Evolutionary conservation across 2,113 vertebrate species (phyloP), one percentile per base, ranked within the genome.

Genomic region (Hippocampus comes): DNA sequence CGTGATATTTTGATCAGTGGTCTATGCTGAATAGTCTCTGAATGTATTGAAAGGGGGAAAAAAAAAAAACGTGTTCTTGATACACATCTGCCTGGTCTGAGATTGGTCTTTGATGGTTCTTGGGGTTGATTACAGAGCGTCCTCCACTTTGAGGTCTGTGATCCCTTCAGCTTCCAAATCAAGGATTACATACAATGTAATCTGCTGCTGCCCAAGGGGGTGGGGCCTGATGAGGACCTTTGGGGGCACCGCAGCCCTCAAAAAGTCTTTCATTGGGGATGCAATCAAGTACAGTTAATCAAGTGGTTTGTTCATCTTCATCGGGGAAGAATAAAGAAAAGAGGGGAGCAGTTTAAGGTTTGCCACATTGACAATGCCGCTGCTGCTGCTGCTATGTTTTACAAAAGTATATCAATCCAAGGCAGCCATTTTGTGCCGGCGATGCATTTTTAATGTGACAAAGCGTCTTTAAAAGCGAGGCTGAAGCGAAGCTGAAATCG

Each of bases 391-490:
- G 73, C 84, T 75, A 81, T 70, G 83, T 81, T 74, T 74, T 38
- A 38, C 5, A 0, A 38, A 38, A 38, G 34, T 38, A 38, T 38
- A 38, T 78, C 71, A 83, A 72, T 70, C 77, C 71, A 53, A 77
- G 67, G 86, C 86, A 80, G 86, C 84, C 87, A 90, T 87, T 89
- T 90, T 90, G 82, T 86, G 78, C 86, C 76, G 75, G 73, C 3
- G 27, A 74, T 72, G 65, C 43, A 72, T 84, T 75, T 57, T 77
- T 77, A 49, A 79, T 75, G 66, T 59, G n/a, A 34, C 30, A 34
- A 34, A 34, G 30, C 4, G 4, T 34, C 8, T 14, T 55, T 20
- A 21, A 55, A 55, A 55, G 51, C 9, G 51, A 53, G 48, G 15
- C 20, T 15, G 51, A 70, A 42, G 38, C 41, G 46, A 18, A 4